Conservation (phyloP, 2,797 vertebrate genomes). For the Anableps anableps region DNA sequence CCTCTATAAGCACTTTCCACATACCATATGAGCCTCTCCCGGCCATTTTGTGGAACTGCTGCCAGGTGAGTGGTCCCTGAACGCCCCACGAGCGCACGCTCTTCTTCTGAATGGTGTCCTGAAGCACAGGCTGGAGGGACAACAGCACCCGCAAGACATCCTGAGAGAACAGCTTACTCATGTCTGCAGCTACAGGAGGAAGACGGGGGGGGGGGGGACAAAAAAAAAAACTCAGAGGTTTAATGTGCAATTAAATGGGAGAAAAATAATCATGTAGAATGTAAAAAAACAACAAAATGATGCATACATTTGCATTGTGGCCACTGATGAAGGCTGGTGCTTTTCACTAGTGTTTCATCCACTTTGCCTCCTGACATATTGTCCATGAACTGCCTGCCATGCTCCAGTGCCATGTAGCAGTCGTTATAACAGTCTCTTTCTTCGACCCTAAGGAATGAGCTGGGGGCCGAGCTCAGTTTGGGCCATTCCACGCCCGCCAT, state of each 20-base stretch:
- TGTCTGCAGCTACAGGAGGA: constrained; percentile 82
- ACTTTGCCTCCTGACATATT: constrained; percentile 99
- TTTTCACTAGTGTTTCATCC: constrained; percentile 97
- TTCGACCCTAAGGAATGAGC: constrained; percentile 86
- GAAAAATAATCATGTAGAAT: neutral
- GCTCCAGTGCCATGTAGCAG: constrained; percentile 97
- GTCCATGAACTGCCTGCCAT: constrained; percentile 99
- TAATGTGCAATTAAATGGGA: neutral
- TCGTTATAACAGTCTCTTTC: constrained; percentile 96
- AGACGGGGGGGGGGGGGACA: neutral
- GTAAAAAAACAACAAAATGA: neutral
- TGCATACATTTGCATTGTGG: constrained; percentile 90
- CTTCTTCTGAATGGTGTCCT: constrained; percentile 99
- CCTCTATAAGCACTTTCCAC: neutral
- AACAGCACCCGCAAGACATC: constrained; percentile 96
- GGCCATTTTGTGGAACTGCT: constrained; percentile 99
- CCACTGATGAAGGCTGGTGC: constrained; percentile 97
- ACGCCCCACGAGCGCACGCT: constrained; percentile 97
- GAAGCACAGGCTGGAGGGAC: constrained; percentile 96
- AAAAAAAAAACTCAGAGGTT: neutral
- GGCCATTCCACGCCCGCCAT: constrained; percentile 89
- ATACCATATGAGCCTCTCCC: constrained; percentile 97
- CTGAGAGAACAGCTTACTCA: constrained; percentile 97
- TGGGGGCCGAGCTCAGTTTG: constrained; percentile 45
- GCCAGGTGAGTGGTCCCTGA: constrained; percentile 98